Evolutionary conservation across 2,113 vertebrate species (phyloP).

Genomic region (Sceloporus tristichus): DNA sequence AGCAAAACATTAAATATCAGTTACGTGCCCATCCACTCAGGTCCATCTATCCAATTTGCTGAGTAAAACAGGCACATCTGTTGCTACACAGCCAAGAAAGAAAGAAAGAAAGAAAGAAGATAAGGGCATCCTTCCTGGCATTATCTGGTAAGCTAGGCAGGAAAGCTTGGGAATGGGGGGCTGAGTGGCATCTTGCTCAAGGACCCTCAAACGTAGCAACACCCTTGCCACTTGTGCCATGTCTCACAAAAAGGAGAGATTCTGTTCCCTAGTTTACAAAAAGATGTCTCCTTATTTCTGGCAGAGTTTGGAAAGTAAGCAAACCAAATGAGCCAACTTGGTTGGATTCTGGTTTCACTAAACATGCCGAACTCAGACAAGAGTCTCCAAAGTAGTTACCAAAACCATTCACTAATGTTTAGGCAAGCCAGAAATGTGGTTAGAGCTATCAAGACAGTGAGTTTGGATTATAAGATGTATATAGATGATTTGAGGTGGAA

Average conservation of each 20-base stretch:
- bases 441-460: slow-evolving; percentile 53
- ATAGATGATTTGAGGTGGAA: slow-evolving; percentile 59
- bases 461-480: slow-evolving; percentile 50
- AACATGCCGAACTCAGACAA: slow-evolving; percentile 42
- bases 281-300: neutral
- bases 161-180: too few species aligned
- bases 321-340: slow-evolving; percentile 55
- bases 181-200: too few species aligned
- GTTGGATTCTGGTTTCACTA: slow-evolving; percentile 53
- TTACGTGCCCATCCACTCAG: too few species aligned
- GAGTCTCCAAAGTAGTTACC: slow-evolving; percentile 49
- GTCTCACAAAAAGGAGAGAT: neutral
- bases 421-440: slow-evolving; percentile 65
- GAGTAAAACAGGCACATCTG: too few species aligned
- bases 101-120: too few species aligned
- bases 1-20: too few species aligned
- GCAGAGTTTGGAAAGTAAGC: neutral
- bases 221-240: neutral
- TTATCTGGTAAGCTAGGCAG: too few species aligned
- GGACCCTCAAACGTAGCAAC: too few species aligned
- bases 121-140: too few species aligned
- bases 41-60: too few species aligned
- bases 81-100: too few species aligned
- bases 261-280: neutral
- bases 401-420: slow-evolving; percentile 48